Percentiles rank a stretch among this genome's conserved stretches.
Conservation (phyloP, 2,797 vertebrate species). For the Microctenopoma steveboyesi region DNA sequence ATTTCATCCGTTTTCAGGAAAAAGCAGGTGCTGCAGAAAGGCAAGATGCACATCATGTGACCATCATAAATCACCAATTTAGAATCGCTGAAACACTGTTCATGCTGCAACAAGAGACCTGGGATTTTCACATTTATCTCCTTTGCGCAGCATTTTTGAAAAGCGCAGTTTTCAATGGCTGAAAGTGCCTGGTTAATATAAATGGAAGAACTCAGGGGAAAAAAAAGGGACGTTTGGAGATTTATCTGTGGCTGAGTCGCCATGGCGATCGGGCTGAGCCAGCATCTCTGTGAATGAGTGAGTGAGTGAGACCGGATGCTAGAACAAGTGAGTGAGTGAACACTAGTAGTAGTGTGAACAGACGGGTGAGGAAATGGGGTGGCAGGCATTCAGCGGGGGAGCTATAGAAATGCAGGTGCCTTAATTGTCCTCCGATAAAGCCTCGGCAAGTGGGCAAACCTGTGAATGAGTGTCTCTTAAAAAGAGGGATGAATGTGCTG, state of each 20-base stretch:
- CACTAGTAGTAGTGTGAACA: slow-evolving; percentile 53
- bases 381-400: slow-evolving; percentile 67
- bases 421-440: slow-evolving; percentile 80
- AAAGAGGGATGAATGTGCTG: slow-evolving; percentile 69
- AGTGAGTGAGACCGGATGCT: slow-evolving; percentile 46
- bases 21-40: slow-evolving; percentile 4
- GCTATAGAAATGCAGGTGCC: slow-evolving; percentile 81
- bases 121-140: slow-evolving; percentile 1
- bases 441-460: slow-evolving; percentile 76
- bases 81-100: not conserved
- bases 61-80: slow-evolving; percentile 10
- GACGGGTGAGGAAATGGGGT: slow-evolving; percentile 68
- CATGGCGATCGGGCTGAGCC: slow-evolving; percentile 22
- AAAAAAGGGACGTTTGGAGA: slow-evolving; percentile 10
- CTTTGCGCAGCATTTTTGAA: slow-evolving; percentile 11
- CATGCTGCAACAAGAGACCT: not conserved
- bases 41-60: not conserved
- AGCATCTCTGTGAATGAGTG: slow-evolving; percentile 32
- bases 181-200: not conserved
- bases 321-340: slow-evolving; percentile 49
- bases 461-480: slow-evolving; percentile 79
- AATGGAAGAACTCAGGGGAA: not conserved
- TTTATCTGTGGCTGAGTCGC: slow-evolving; percentile 34
- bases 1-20: slow-evolving; percentile 18
- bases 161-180: slow-evolving; percentile 5